Percentiles rank a stretch among this genome's conserved stretches.
Evolutionary conservation across 1,140 invertebrate genomes (phyloP).

Genomic region (Pollicipes pollicipes): DNA sequence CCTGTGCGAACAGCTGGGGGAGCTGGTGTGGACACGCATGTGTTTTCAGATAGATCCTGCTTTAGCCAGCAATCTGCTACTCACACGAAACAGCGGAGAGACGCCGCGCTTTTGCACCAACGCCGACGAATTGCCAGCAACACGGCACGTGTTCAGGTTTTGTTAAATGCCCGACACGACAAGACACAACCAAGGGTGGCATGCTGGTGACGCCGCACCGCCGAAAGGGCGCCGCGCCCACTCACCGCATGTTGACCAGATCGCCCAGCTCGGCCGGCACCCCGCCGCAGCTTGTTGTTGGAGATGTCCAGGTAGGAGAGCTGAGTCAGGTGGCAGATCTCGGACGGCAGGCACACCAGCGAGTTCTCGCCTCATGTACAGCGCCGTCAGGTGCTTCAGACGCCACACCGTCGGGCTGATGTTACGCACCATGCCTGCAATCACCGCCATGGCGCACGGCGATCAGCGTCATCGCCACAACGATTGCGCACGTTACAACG

Average conservation of each 20-base stretch:
- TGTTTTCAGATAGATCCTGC: too few relatives aligned
- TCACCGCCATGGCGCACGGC: slow-evolving; percentile 11
- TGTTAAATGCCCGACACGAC: too few relatives aligned
- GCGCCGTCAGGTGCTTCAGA: slow-evolving; percentile 70
- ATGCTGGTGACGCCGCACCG: too few relatives aligned
- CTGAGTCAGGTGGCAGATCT: slow-evolving; percentile 64
- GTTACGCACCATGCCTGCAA: slow-evolving; percentile 73
- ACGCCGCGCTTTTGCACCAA: too few relatives aligned
- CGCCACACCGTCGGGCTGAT: slow-evolving; percentile 78
- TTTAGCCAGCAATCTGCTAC: too few relatives aligned
- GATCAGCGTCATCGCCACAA: neutral
- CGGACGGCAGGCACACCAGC: slow-evolving; percentile 65
- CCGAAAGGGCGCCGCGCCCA: too few relatives aligned
- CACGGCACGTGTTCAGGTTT: too few relatives aligned
- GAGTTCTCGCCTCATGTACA: slow-evolving; percentile 92
- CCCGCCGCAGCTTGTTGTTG: slow-evolving; percentile 77
- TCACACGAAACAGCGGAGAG: too few relatives aligned
- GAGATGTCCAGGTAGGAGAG: slow-evolving; percentile 78
- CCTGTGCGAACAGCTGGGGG: too few relatives aligned
- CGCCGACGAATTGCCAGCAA: too few relatives aligned
- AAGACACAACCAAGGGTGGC: too few relatives aligned
- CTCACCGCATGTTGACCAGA: slow-evolving; percentile 69
- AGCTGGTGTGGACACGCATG: too few relatives aligned
- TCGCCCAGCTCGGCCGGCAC: slow-evolving; percentile 90
- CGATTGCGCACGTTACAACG: neutral